Base-by-base conservation (phyloP, 2,888 invertebrate species). In the Bibio marci region DNA sequence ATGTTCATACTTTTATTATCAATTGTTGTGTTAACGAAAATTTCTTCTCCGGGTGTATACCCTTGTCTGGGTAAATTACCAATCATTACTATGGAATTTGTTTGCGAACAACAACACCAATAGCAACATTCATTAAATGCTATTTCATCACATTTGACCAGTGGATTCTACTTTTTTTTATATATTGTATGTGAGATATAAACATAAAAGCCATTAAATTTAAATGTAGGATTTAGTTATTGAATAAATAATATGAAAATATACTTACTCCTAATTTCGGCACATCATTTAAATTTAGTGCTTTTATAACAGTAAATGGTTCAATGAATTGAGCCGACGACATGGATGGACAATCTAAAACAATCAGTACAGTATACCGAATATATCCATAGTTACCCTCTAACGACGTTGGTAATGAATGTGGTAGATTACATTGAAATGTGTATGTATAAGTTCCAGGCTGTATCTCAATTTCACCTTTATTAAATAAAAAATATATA, bases 301-400 rank as follows among this genome's bases (percentile, higher is more conserved):
- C 72, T 48, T 80, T 76, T 45, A 83, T 70, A 30, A 90, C 77
- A 38, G 80, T 83, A 54, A 90, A 87, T 18, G 78, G 75, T 55
- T 71, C 69, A 62, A 81, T 82, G 19, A 75, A 74, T 46, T 80
- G 79, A 52, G 81, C 79, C 57, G 88, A 83, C 60, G 80, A 79
- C 52, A 25, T 25, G 2, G 14, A 72, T 0, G 70, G 64, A 35
- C 70, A 58, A 53, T 71, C 67, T 45, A 73, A 66, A 25, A 71
- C 68, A 1, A 64, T 67, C 48, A 69, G 70, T 34, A 71, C 50
- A 50, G 67, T 60, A 52, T 78, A 78, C 3, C 75, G 55, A 22
- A 72, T 57, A 40, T 64, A 61, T 0, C 71, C 71, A 10, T 57
- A 44, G 0, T 47, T 34, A 1, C 64, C 65, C 41, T 70, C 69